These are phyloP conservation scores for Poeciliopsis gracilis DNA, from an alignment of 2,797 vertebrate genomes.

Conservation along the genomic window DNA sequence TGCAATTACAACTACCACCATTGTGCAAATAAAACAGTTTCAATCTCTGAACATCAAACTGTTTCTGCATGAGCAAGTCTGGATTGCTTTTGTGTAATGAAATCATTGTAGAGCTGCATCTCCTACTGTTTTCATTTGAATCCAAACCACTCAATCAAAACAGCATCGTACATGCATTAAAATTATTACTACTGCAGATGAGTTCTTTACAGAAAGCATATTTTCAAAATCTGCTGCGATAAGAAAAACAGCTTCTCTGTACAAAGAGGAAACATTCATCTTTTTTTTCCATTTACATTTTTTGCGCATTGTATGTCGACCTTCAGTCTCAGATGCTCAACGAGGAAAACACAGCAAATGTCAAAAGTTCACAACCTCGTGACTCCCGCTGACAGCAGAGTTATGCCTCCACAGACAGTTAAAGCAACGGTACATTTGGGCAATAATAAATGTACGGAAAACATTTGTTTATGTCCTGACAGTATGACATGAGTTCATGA, in stretches of 20 bases:
- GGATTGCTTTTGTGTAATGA: slow-evolving; percentile 19
- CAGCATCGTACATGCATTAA: background rate
- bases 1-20: slow-evolving; percentile 27
- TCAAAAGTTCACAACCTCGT: background rate
- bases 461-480: background rate
- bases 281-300: background rate
- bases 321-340: slow-evolving; percentile 4
- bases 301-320: background rate
- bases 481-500: too few relatives aligned
- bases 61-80: background rate
- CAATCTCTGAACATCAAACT: background rate
- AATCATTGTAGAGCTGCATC: background rate
- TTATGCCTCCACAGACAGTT: background rate
- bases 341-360: background rate
- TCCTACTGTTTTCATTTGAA: slow-evolving; percentile 8
- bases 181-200: background rate
- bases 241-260: background rate
- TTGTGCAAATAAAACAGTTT: slow-evolving; percentile 15
- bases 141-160: background rate
- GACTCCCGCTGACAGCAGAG: slow-evolving; percentile 9
- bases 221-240: slow-evolving; percentile 8
- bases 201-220: slow-evolving; percentile 15
- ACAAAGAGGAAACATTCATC: background rate
- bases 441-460: too few relatives aligned
- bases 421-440: background rate